Evolutionary conservation across 2,797 vertebrate genomes (phyloP).

Genomic region (Anomalospiza imberbis): DNA sequence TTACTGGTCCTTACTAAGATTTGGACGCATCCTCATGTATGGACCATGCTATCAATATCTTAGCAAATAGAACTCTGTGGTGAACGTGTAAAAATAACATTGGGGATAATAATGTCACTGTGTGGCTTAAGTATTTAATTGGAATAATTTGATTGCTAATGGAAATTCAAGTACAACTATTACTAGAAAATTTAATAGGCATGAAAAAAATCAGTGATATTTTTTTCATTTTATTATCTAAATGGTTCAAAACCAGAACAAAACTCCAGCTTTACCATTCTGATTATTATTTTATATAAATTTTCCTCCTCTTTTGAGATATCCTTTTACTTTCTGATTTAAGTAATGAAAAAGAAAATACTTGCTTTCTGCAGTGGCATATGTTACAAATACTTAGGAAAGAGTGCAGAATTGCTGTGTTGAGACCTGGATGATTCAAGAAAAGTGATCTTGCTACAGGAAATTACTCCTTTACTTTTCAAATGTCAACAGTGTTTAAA

Average conservation of each 20-base stretch:
- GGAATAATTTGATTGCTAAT: background rate
- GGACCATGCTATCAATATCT: fast-evolving
- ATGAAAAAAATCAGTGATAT: background rate
- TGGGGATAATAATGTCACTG: background rate
- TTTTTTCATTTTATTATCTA: background rate
- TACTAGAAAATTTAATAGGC: background rate
- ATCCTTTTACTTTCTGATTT: background rate
- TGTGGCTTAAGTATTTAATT: background rate
- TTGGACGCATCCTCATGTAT: background rate
- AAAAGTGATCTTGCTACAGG: background rate
- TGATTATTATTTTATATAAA: background rate
- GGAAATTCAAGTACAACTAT: background rate
- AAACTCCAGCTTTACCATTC: background rate
- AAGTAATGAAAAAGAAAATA: background rate
- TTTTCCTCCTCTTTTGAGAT: background rate
- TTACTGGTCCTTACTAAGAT: background rate
- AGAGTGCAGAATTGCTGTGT: background rate
- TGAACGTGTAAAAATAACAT: background rate
- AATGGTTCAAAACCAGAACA: background rate
- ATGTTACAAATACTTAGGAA: background rate
- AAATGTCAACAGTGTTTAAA: background rate
- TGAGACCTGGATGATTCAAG: background rate
- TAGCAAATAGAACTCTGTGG: background rate
- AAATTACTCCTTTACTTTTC: background rate
- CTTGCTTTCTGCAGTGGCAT: background rate